phyloP scores from a whole-genome alignment of 1,140 invertebrate genomes.

The Globodera ellingtonae region DNA sequence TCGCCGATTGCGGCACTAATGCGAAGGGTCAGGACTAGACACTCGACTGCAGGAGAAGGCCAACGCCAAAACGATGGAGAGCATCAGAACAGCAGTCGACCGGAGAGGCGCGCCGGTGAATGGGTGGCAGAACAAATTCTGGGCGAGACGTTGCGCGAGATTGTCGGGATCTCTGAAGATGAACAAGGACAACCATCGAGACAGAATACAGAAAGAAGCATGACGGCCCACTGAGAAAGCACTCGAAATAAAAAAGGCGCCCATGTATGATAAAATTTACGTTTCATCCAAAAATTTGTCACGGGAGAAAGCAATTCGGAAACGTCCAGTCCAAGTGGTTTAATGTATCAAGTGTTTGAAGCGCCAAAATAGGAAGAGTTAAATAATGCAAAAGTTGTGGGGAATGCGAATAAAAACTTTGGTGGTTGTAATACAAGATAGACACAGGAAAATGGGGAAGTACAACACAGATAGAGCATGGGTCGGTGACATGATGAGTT shows the following conservation, averaged over 20 bases:
- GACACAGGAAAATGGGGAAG: too few relatives aligned
- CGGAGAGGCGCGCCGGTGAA: slow-evolving; percentile 8
- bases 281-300: too few relatives aligned
- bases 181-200: neutral
- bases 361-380: neutral
- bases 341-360: neutral
- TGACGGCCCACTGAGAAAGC: neutral
- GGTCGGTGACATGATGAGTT: neutral
- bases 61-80: neutral
- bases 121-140: slow-evolving; percentile 37
- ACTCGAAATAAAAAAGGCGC: neutral
- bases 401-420: neutral
- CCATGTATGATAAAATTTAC: neutral
- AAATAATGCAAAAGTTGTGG: too few relatives aligned
- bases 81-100: neutral
- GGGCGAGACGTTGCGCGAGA: slow-evolving; percentile 29
- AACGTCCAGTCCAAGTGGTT: neutral
- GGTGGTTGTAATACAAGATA: neutral
- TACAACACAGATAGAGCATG: too few relatives aligned
- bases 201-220: neutral
- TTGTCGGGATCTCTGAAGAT: neutral
- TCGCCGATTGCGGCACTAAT: neutral
- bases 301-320: neutral
- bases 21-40: neutral
- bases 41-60: neutral